phyloP scores from a whole-genome alignment of 2,888 invertebrate genomes.

The Aelia acuminata region DNA sequence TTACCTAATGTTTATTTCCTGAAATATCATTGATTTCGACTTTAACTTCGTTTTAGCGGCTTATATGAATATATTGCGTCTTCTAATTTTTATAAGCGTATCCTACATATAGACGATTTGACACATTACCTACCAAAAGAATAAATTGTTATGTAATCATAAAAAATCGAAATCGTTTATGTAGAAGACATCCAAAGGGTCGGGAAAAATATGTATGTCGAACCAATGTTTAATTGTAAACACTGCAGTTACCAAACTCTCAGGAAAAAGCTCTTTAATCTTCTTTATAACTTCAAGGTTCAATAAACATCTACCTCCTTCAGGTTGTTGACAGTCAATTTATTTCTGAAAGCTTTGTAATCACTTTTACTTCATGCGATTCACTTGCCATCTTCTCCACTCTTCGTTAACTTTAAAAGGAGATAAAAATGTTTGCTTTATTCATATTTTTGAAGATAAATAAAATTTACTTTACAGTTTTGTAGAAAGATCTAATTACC shows the following conservation, averaged over 20 bases:
- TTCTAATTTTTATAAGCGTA: too few relatives aligned
- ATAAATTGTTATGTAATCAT: too few relatives aligned
- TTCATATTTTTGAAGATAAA: neutral
- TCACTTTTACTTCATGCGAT: constrained; percentile 29
- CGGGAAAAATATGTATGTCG: neutral
- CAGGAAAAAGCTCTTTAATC: neutral
- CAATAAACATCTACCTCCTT: neutral
- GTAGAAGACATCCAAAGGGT: too few relatives aligned
- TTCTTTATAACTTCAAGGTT: neutral
- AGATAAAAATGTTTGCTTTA: neutral
- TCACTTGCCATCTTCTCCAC: neutral
- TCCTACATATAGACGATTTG: too few relatives aligned
- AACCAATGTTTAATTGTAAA: neutral
- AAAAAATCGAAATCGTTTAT: too few relatives aligned
- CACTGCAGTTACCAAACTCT: neutral
- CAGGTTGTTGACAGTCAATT: constrained; percentile 14
- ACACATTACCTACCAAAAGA: too few relatives aligned
- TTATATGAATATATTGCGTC: too few relatives aligned
- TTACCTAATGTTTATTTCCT: too few relatives aligned
- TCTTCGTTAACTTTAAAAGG: neutral
- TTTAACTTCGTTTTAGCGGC: too few relatives aligned
- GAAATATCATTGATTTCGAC: too few relatives aligned
- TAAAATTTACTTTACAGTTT: neutral
- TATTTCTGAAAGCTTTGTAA: constrained; percentile 38
- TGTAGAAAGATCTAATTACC: neutral